Evolutionary conservation across 2,888 invertebrate species (phyloP), one percentile per base, ranked within the genome.

Genomic region (Dromius quadrimaculatus): DNA sequence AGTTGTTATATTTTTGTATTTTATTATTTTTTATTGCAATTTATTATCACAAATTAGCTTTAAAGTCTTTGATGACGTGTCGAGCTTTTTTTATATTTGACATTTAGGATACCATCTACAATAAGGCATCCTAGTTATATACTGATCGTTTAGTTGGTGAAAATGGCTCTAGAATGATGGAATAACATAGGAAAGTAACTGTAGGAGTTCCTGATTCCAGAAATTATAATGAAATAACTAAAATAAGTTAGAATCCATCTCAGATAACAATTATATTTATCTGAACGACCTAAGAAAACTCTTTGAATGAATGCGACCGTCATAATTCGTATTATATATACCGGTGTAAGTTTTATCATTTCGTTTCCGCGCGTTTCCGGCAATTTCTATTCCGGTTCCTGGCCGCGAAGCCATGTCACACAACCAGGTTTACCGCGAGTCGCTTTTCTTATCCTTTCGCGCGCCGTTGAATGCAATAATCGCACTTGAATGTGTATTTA

Each of bases 401-500:
- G 41, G 41, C 11, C 15, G 41, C 15, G 8, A 23, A 20, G 23
- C 22, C n/a, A 45, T 20, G 47, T 41, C 15, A 41, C 17, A 22
- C 43, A 63, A 22, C 4, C 41, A 47, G 47, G 47, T 47, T 32
- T 59, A 34, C 36, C 19, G 36, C 59, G 50, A 20, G 36, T 65
- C 50, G 50, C 54, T 50, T 62, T 54, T 50, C 66, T 66, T 66
- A 66, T 66, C 66, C 66, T 36, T 66, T 66, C 50, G 38, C 66
- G 66, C 50, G 54, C 50, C 66, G 54, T 41, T 66, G 66, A 28
- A 57, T 66, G 54, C 66, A 54, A 66, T 66, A 54, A 66, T 66
- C 66, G 66, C 50, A 50, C 20, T 54, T 66, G 41, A 66, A 66
- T 66, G 66, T 66, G 57, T 66, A 66, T 66, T 66, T 66, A 66